These are phyloP conservation scores for Gymnobelideus leadbeateri DNA, from an alignment of 2,113 vertebrate species.

Conservation along the genomic window DNA sequence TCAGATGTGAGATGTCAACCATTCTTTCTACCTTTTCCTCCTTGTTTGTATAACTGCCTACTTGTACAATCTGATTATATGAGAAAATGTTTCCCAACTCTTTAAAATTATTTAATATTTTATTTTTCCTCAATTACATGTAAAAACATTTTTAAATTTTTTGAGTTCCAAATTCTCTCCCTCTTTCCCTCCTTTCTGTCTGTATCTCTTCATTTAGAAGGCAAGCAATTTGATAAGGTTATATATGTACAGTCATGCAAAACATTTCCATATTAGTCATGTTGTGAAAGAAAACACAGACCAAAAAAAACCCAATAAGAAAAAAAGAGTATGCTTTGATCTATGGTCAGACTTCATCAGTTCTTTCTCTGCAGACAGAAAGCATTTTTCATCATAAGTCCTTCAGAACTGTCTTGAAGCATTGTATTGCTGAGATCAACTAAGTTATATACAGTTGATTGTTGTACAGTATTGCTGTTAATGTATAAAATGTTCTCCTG, in stretches of 20 bases:
- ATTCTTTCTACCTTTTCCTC: neutral
- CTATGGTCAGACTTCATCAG: neutral
- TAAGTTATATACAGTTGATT: neutral
- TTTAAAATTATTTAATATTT: neutral
- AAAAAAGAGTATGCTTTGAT: neutral
- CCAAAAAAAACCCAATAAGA: too few relatives aligned
- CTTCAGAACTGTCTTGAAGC: neutral
- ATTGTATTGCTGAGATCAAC: neutral
- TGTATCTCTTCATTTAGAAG: neutral
- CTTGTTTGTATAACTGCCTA: too few relatives aligned
- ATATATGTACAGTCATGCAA: neutral
- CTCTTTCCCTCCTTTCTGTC: neutral
- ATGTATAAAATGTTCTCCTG: neutral
- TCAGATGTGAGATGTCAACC: neutral
- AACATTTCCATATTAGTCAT: neutral
- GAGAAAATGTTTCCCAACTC: neutral
- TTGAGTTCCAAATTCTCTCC: neutral
- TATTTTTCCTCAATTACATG: neutral
- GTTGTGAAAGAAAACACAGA: neutral
- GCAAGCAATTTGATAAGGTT: neutral
- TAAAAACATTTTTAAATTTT: neutral
- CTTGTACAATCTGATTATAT: neutral
- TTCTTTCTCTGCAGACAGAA: neutral
- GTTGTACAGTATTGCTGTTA: neutral
- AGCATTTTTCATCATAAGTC: neutral